Base-by-base conservation (phyloP, 2,888 invertebrate genomes). In the Orthosia incerta region DNA sequence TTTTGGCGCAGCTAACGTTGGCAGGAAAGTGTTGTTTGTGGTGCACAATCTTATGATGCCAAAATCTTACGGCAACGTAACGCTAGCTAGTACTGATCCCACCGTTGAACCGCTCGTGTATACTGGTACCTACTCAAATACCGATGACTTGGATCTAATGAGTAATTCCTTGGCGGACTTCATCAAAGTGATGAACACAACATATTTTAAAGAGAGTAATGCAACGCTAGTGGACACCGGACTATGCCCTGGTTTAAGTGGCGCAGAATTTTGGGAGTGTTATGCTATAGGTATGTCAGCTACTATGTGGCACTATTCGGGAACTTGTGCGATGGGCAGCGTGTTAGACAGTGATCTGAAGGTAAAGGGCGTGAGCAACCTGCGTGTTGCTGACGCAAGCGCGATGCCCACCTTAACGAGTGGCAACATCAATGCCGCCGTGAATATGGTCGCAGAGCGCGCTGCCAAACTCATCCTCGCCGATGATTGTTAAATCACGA, bases 291-390 rank as follows among this genome's bases (percentile, higher is more conserved):
- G n/a, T 4, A 79, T 85, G 85, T 85, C 86, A 51, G 65, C 79
- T 0, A 80, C 83, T n/a, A 79, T 87, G 83, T 88, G 87, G 85
- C 89, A 89, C 69, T 86, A 86, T 45, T 23, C 65, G 13, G 85
- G 89, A 7, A 86, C 88, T 9, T 83, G 84, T 23, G 63, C 84
- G 0, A 77, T 89, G 69, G 89, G 89, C 0, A 26, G 13, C 11
- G 89, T 89, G 1, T 69, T 87, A 11, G 81, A 89, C 57, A 61
- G 23, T 0, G 13, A 73, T 2, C 11, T 86, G 45, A 31, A 31
- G 4, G 89, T 89, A 1, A 77, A 75, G 1, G 79, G 79, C 13
- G 53, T 85, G 0, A 7, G 11, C 0, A 77, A 57, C 0, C 26
- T 89, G n/a, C 85, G 84, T 7, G 5, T 77, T 53, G 26, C 0